A percentile compares a stretch with the other conserved stretches of the same genome.
phyloP scores from a whole-genome alignment of 2,888 invertebrate species.

The Stenchaetothrips biformis region DNA sequence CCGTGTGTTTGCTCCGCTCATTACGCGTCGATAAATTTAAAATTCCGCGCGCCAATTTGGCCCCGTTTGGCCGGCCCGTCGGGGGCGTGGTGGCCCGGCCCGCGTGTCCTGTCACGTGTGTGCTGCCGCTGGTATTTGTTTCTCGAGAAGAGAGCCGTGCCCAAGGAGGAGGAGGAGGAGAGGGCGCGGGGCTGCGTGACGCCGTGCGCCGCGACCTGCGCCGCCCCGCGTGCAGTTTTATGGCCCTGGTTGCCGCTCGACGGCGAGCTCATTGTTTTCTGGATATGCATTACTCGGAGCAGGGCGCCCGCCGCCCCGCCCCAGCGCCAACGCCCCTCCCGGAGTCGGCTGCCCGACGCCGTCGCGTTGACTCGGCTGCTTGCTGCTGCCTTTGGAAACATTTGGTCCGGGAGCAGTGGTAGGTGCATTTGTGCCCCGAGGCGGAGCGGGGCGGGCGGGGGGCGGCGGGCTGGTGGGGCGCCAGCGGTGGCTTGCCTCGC shows the following conservation, averaged over 20 bases:
- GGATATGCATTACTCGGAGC: background rate
- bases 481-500: too few relatives aligned
- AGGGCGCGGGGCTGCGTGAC: background rate
- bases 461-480: too few relatives aligned
- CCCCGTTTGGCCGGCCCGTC: background rate
- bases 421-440: background rate
- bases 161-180: background rate
- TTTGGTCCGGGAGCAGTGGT: background rate
- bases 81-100: background rate
- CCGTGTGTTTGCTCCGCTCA: background rate
- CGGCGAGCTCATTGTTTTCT: slow-evolving; percentile 5
- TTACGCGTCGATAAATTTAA: slow-evolving; percentile 14
- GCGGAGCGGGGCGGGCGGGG: background rate
- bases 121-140: background rate
- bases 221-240: slow-evolving; percentile 1
- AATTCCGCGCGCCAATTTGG: slow-evolving; percentile 21
- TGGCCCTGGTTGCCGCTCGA: background rate
- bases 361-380: background rate
- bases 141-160: background rate
- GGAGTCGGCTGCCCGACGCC: background rate
- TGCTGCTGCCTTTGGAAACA: background rate
- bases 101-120: background rate
- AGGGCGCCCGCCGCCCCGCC: background rate
- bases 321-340: background rate
- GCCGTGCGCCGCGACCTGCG: background rate